Base-by-base conservation (phyloP, 2,888 invertebrate species). In the Melinopterus prodromus region DNA sequence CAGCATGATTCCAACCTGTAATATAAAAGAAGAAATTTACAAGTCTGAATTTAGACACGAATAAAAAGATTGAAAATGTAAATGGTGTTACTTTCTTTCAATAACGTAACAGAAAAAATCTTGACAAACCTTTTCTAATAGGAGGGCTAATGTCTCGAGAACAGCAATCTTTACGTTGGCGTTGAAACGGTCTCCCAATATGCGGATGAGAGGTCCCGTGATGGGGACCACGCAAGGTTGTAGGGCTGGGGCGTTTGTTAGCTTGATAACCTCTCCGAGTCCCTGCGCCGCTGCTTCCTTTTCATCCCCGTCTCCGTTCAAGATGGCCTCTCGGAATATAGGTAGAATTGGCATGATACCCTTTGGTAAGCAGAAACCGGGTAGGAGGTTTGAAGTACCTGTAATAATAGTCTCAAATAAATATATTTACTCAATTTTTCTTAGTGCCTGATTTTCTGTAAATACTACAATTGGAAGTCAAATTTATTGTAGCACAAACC, bases 191-290 rank as follows among this genome's bases (percentile, higher is more conserved):
- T 98, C 98, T 9, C 99, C 99, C 78, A 99, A 93, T 88, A 99
- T 98, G 86, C 99, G 93, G 90, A 99, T 99, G 82, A 99, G 92
- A 0, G 99, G 99, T 0, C 99, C 99, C 5, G 99, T 99, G 86
- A 99, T 97, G 88, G 98, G 96, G 81, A 99, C 96, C 4, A 99
- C 99, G 76, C 98, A 98, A 0, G 98, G 96, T 89, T 98, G 98
- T 79, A 99, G 90, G 6, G 98, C 97, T 78, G 94, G 92, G 0
- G 98, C 93, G 83, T 95, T 96, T 6, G 98, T 98, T 81, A 96
- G 90, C 86, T 92, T 92, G 86, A 98, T 97, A 15, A 97, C 93
- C 88, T 94, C 94, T 6, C 91, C 91, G 85, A 99, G 90, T 82
- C 98, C 98, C 87, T 96, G 94, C 6, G 99, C 97, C 0, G 99